Base-by-base conservation (phyloP, 2,888 invertebrate species). In the Alsophila aescularia region DNA sequence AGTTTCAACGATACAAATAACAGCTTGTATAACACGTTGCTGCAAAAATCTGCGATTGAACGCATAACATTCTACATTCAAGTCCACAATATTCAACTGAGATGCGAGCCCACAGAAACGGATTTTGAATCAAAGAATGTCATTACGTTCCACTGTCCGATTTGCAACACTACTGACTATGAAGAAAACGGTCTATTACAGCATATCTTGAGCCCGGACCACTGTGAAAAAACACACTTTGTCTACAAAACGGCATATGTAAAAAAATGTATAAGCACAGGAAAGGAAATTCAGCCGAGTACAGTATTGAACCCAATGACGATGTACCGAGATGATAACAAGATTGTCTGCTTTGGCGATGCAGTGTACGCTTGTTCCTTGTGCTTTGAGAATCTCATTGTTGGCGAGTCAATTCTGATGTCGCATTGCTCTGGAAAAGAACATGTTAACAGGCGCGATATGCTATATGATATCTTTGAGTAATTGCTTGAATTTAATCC, bases 261-360 rank as follows among this genome's bases (percentile, higher is more conserved):
- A 0, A 90, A 89, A 59, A 90, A 88, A 55, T 91, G 91, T 70
- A 75, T 91, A 0, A 59, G 79, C 0, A 58, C 75, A 0, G 87
- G 87, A 0, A 87, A 84, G 42, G 90, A 91, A 50, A 91, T 91
- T 0, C 85, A 87, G 52, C 91, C 91, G 0, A 91, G 91, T 48
- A 90, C 91, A 0, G 81, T 91, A 0, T 60, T 91, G 1, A 91
- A 91, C 44, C 80, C 91, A 0, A 91, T 91, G 91, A 87, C 56
- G n/a, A 80, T 89, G 83, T 91, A 91, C 34, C 59, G 91, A 0
- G 91, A 91, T 79, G 83, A 82, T 1, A 91, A 91, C 60, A 91
- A 91, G 62, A 88, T 91, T 29, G 90, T 91, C 0, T 91, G 91
- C 50, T 91, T 91, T 1, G 91, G 91, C 0, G 90, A 91, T 66